Evolutionary conservation across 2,888 invertebrate species (phyloP).

Genomic region (Taphrorychus bicolor): DNA sequence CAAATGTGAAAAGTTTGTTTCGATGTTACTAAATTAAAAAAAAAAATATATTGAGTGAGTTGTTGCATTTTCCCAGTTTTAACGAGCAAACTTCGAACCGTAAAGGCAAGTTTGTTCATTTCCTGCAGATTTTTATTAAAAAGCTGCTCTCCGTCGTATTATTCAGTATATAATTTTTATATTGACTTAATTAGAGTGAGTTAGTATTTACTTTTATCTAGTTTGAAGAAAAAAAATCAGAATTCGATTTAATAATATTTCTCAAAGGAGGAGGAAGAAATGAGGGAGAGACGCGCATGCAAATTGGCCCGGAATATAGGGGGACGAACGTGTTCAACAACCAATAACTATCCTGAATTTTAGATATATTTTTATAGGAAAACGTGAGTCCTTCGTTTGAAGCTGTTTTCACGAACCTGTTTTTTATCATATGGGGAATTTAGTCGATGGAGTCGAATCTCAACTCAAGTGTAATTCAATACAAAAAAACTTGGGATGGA

Average conservation of each 20-base stretch:
- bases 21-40: too few species aligned
- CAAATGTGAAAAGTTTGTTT: too few species aligned
- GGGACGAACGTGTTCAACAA: conserved; percentile 36
- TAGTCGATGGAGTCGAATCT: too few species aligned
- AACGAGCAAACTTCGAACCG: conserved; percentile 28
- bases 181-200: too few species aligned
- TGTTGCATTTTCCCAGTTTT: conserved; percentile 10
- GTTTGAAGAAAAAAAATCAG: too few species aligned
- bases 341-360: conserved; percentile 31
- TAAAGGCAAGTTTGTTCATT: conserved; percentile 27
- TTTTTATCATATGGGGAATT: conserved; percentile 25
- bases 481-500: too few species aligned
- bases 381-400: conserved; percentile 32
- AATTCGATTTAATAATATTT: too few species aligned
- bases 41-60: too few species aligned
- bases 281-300: background rate
- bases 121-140: conserved; percentile 8
- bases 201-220: too few species aligned
- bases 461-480: too few species aligned
- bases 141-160: too few species aligned
- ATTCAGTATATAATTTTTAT: too few species aligned
- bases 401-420: conserved; percentile 27
- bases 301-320: conserved; percentile 14
- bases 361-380: conserved; percentile 32
- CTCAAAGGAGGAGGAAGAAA: background rate